Evolutionary conservation across 2,888 invertebrate genomes (phyloP).

Genomic region (Drosophila maculinotata): DNA sequence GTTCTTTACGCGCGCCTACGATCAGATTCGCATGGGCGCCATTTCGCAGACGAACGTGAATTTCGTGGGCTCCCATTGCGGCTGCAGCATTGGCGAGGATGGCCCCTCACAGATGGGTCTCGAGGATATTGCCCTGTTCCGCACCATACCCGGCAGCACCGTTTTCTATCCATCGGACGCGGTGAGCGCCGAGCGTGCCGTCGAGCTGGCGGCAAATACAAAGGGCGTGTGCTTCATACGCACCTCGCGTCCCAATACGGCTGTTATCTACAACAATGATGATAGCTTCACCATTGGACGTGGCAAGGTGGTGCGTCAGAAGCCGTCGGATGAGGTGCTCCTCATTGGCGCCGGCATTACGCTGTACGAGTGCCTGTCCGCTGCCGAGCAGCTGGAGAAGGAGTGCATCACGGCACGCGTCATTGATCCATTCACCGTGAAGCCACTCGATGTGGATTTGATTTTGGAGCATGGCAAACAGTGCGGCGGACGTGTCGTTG

Average conservation of each 20-base stretch:
- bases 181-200: conserved; percentile 96
- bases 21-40: conserved; percentile 99
- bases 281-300: conserved; percentile 92
- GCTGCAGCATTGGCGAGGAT: conserved; percentile 99
- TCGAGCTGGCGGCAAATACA: conserved; percentile 98
- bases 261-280: conserved; percentile 93
- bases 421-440: conserved; percentile 97
- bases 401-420: conserved; percentile 92
- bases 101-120: conserved; percentile 99
- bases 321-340: conserved; percentile 91
- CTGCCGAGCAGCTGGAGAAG: conserved; percentile 90
- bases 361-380: conserved; percentile 94
- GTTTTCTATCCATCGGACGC: conserved; percentile 96
- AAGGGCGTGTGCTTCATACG: conserved; percentile 98
- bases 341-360: conserved; percentile 98
- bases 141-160: conserved; percentile 93
- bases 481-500: conserved; percentile 92
- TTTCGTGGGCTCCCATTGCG: conserved; percentile 98
- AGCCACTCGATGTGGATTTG: conserved; percentile 94
- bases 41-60: conserved; percentile 99
- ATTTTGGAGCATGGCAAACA: conserved; percentile 91
- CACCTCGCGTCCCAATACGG: conserved; percentile 96
- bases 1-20: conserved; percentile 98
- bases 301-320: conserved; percentile 92
- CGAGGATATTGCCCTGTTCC: conserved; percentile 99